Percentiles rank a stretch among this genome's conserved stretches.
phyloP scores from a whole-genome alignment of 2,888 invertebrate species.

The Drosophila nigricruria region DNA sequence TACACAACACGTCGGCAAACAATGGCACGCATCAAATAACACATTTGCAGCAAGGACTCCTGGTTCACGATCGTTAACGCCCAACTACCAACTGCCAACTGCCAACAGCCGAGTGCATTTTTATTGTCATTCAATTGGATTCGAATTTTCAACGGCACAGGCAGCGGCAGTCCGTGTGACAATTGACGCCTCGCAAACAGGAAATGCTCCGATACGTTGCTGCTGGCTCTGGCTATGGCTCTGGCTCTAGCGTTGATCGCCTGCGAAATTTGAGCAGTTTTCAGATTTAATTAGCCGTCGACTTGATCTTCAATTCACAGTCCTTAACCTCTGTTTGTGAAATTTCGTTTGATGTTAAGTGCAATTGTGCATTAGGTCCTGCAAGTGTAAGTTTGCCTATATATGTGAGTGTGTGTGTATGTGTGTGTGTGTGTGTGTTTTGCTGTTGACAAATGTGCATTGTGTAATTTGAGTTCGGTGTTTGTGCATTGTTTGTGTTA shows the following conservation, averaged over 20 bases:
- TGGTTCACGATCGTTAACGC: constrained; percentile 46
- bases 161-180: constrained; percentile 60
- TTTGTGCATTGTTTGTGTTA: constrained; percentile 75
- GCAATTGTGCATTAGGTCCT: constrained; percentile 47
- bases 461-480: constrained; percentile 73
- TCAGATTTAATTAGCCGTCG: constrained; percentile 69
- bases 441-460: constrained; percentile 26
- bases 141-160: constrained; percentile 62
- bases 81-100: constrained; percentile 35
- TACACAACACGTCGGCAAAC: constrained; percentile 56
- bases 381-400: constrained; percentile 20
- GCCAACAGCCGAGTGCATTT: constrained; percentile 64
- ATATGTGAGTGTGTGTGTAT: constrained; percentile 14
- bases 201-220: constrained; percentile 51
- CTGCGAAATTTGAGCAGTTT: constrained; percentile 62
- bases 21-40: constrained; percentile 81
- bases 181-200: constrained; percentile 79
- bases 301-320: constrained; percentile 56
- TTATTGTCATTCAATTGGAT: constrained; percentile 84
- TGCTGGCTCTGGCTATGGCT: constrained; percentile 2
- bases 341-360: constrained; percentile 48
- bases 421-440: constrained; percentile 29
- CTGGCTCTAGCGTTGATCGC: constrained; percentile 34
- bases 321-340: constrained; percentile 49
- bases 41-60: constrained; percentile 57